Evolutionary conservation across 2,888 invertebrate species (phyloP).

Genomic region (Smittia sp.): DNA sequence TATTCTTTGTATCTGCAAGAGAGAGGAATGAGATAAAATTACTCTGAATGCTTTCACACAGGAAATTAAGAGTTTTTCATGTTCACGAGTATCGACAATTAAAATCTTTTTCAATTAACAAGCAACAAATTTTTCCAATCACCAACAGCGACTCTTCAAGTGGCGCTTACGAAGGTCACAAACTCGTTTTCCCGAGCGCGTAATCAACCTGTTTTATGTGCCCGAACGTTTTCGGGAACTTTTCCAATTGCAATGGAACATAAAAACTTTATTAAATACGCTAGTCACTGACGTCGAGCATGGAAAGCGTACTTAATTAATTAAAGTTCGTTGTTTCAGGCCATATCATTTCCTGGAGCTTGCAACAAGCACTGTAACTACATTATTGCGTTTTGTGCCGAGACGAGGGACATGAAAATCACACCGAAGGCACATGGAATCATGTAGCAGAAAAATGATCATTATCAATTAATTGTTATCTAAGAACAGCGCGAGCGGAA

Average conservation of each 20-base stretch:
- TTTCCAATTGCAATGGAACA: not conserved
- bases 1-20: slow-evolving; percentile 99
- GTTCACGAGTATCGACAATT: too few relatives aligned
- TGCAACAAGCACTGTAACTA: not conserved
- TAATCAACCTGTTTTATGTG: not conserved
- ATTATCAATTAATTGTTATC: slow-evolving; percentile 39
- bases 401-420: not conserved
- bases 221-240: not conserved
- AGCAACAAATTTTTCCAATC: not conserved
- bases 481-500: not conserved
- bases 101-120: too few relatives aligned
- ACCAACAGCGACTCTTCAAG: slow-evolving; percentile 4
- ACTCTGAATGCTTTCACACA: too few relatives aligned
- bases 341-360: not conserved
- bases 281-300: not conserved
- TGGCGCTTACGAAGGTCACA: not conserved
- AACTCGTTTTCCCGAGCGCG: not conserved
- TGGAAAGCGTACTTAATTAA: not conserved
- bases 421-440: not conserved
- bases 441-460: slow-evolving; percentile 10
- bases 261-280: not conserved
- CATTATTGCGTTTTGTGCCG: not conserved
- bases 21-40: too few relatives aligned
- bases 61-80: too few relatives aligned
- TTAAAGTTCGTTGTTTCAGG: not conserved